A percentile compares a stretch with the other conserved stretches of the same genome.
These are phyloP conservation scores for Argopecten irradians DNA, from an alignment of 1,140 invertebrate species.

Conservation along the genomic window DNA sequence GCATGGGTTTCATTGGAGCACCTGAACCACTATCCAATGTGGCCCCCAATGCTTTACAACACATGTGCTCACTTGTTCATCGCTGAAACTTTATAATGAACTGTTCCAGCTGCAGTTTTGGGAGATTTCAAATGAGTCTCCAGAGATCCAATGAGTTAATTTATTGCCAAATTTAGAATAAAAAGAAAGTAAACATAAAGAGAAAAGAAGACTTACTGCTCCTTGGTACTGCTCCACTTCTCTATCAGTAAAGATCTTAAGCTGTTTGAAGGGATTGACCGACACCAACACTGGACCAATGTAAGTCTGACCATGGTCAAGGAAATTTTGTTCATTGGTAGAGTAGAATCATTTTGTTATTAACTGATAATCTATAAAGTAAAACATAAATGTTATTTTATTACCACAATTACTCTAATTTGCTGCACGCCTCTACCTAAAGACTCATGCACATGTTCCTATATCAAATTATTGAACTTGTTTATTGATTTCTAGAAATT, in stretches of 20 bases:
- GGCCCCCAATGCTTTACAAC: too few species aligned
- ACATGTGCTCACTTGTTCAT: too few species aligned
- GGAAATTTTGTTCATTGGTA: not conserved
- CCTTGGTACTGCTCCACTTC: constrained; percentile 87
- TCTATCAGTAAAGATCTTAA: constrained; percentile 84
- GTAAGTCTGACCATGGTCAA: constrained; percentile 81
- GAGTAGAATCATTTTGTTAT: not conserved
- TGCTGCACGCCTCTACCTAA: not conserved
- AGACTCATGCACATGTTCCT: not conserved
- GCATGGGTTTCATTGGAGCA: too few species aligned
- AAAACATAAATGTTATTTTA: not conserved
- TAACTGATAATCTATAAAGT: not conserved
- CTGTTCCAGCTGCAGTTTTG: too few species aligned
- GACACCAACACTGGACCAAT: constrained; percentile 89
- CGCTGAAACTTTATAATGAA: too few species aligned
- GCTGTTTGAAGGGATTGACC: constrained; percentile 88
- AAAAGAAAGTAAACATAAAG: constrained; percentile 35
- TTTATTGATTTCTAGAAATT: not conserved
- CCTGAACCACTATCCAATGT: too few species aligned
- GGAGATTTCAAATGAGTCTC: too few species aligned
- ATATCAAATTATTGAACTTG: too few species aligned
- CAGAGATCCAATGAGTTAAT: too few species aligned
- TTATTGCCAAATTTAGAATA: too few species aligned
- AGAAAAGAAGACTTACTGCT: constrained; percentile 79
- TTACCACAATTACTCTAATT: not conserved